A percentile compares a stretch with the other conserved stretches of the same genome.
Conservation (phyloP, 2,888 invertebrate genomes). For the Homarus gammarus region DNA sequence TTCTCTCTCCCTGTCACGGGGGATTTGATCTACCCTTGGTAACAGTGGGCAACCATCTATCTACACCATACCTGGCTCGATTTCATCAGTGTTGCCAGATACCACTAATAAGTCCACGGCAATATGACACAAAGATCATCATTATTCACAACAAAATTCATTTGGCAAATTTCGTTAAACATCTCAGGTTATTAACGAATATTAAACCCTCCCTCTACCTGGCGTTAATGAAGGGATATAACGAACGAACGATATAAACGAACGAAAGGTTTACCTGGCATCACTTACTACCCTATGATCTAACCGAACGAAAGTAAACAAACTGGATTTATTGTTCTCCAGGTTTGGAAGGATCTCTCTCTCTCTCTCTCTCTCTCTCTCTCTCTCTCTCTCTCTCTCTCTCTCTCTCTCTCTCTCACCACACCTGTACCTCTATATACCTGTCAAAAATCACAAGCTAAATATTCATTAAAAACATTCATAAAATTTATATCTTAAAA, state of each 20-base stretch:
- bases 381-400: constrained; percentile 14
- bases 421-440: background rate
- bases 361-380: background rate
- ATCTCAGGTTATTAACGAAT: too few relatives aligned
- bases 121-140: constrained; percentile 34
- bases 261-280: constrained; percentile 38
- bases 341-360: background rate
- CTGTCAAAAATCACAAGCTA: too few relatives aligned
- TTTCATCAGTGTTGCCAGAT: constrained; percentile 53
- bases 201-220: too few relatives aligned
- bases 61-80: constrained; percentile 58
- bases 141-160: too few relatives aligned
- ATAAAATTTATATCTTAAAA: too few relatives aligned
- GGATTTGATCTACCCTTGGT: background rate
- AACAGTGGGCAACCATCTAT: constrained; percentile 49
- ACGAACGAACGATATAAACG: background rate
- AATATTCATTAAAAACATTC: too few relatives aligned
- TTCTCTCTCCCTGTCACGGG: too few relatives aligned
- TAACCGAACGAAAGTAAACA: constrained; percentile 55
- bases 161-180: too few relatives aligned
- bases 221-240: too few relatives aligned
- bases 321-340: too few relatives aligned
- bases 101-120: constrained; percentile 11
- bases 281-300: constrained; percentile 39
- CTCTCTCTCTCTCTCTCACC: background rate